Percentiles rank a stretch among this genome's conserved stretches.
phyloP scores from a whole-genome alignment of 2,797 vertebrate genomes.

The Peromyscus eremicus region DNA sequence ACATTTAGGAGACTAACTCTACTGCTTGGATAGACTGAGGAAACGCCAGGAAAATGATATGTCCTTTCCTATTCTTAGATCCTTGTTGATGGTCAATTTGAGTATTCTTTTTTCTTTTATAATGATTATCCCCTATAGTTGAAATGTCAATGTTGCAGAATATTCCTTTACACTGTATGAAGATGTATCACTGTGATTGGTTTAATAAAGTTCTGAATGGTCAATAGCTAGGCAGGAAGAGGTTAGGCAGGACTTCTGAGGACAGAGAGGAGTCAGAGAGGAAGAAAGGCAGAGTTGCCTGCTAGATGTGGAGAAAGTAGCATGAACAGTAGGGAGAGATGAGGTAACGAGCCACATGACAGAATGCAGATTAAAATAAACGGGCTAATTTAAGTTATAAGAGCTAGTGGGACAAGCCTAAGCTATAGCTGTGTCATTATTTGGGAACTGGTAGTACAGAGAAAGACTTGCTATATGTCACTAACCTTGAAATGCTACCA shows the following conservation, averaged over 20 bases:
- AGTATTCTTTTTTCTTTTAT: constrained; percentile 10
- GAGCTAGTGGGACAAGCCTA: background rate
- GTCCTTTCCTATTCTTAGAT: constrained; percentile 29
- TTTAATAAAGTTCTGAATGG: background rate
- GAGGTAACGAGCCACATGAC: background rate
- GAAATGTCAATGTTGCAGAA: background rate
- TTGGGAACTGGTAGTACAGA: background rate
- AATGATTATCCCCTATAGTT: constrained; percentile 1
- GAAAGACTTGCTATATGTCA: background rate
- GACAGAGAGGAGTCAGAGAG: background rate
- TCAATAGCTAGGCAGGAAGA: background rate
- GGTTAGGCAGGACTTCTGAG: background rate
- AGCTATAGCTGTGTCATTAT: background rate
- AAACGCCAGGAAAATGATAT: background rate
- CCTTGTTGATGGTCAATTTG: constrained; percentile 11
- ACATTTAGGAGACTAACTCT: background rate
- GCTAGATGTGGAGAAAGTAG: background rate
- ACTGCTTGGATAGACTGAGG: background rate
- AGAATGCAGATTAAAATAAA: background rate
- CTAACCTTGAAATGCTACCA: constrained; percentile 53
- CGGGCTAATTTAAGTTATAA: background rate
- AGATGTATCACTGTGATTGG: background rate
- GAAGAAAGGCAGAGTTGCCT: background rate
- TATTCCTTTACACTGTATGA: background rate
- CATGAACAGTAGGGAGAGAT: background rate